Conservation (phyloP, 2,113 vertebrate species). For the Sorex fumeus region DNA sequence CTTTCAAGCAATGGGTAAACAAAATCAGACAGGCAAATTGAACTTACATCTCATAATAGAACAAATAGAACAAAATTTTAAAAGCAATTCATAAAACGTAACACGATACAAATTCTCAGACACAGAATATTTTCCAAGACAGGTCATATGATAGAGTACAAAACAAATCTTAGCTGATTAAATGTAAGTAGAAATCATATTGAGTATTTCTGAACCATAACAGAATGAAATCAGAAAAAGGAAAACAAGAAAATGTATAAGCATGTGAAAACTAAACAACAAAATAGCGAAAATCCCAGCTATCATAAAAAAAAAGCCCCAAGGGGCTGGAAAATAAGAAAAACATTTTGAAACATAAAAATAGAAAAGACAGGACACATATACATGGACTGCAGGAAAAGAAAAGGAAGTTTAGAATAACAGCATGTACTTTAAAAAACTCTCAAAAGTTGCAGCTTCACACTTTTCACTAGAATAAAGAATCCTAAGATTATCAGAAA, state of each 20-base stretch:
- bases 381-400: background rate
- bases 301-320: background rate
- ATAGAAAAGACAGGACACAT: background rate
- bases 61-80: background rate
- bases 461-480: too few species aligned
- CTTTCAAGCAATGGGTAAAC: background rate
- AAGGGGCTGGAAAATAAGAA: background rate
- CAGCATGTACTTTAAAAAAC: too few species aligned
- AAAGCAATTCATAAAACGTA: background rate
- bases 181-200: background rate
- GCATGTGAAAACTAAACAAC: background rate
- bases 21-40: background rate
- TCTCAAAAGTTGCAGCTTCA: too few species aligned
- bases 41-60: background rate
- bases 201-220: background rate
- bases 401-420: too few species aligned
- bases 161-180: background rate
- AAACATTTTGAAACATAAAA: background rate
- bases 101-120: background rate
- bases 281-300: background rate
- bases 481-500: too few species aligned
- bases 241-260: background rate
- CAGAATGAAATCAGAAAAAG: constrained; percentile 5
- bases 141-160: background rate
- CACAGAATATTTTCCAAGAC: background rate